Conservation (phyloP, 2,797 vertebrate genomes). For the Eulemur mongoz region DNA sequence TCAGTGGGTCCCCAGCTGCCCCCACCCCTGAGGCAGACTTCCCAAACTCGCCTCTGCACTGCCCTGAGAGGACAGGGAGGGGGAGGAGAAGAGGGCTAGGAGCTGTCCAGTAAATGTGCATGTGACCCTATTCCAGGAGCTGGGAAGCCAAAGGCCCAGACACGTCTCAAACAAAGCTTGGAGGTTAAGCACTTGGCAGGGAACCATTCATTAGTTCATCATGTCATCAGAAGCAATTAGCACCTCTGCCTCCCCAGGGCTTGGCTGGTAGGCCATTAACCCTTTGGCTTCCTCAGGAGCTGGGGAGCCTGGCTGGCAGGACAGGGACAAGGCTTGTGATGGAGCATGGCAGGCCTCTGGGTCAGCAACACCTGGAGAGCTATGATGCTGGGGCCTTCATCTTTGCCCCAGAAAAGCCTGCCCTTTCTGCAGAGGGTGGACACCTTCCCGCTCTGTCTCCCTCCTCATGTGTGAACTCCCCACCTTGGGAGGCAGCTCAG, state of each 20-base stretch:
- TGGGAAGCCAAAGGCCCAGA: background rate
- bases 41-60: background rate
- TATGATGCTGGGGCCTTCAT: background rate
- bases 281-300: background rate
- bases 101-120: background rate
- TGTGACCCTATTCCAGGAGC: background rate
- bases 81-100: background rate
- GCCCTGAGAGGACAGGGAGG: background rate
- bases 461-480: background rate
- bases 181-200: background rate
- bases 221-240: background rate
- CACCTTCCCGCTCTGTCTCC: rapidly evolving
- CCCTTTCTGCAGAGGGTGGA: background rate
- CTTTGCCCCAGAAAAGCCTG: background rate
- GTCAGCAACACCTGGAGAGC: background rate
- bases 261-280: background rate
- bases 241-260: background rate
- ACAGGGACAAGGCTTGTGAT: background rate
- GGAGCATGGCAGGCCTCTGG: background rate
- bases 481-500: background rate
- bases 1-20: background rate
- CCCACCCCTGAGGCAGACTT: background rate
- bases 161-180: background rate
- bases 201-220: background rate
- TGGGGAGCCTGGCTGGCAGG: background rate